Conservation (phyloP, 2,797 vertebrate species). For the Calcarius lapponicus region DNA sequence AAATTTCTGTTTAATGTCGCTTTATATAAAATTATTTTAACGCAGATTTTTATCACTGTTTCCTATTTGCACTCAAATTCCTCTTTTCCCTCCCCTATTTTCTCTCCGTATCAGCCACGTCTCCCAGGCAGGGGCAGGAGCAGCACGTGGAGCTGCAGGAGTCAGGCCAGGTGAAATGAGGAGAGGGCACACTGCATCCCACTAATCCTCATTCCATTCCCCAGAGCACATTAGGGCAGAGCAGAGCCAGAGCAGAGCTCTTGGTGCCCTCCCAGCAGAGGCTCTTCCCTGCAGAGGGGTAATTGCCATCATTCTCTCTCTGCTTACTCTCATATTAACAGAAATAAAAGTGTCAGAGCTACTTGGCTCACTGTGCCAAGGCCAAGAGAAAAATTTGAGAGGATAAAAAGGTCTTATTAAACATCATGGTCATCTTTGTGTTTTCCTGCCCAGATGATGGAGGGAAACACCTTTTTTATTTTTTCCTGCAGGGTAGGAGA, state of each 20-base stretch:
- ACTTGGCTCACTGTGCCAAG: not conserved
- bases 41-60: not conserved
- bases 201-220: not conserved
- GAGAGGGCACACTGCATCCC: not conserved
- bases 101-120: fast-evolving
- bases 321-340: not conserved
- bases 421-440: not conserved
- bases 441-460: not conserved
- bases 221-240: not conserved
- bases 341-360: not conserved
- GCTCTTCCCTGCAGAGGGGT: not conserved
- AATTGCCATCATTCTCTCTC: not conserved
- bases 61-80: not conserved
- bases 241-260: not conserved
- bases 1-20: not conserved
- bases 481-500: not conserved
- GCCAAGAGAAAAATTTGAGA: not conserved
- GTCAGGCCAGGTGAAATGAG: not conserved
- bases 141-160: not conserved
- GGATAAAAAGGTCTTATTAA: not conserved
- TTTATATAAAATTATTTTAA: not conserved
- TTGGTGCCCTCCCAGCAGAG: constrained; percentile 5
- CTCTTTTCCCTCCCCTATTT: fast-evolving
- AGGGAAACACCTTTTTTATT: not conserved
- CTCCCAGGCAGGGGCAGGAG: not conserved